phyloP scores from a whole-genome alignment of 2,888 invertebrate species.

The Lottia gigantea region DNA sequence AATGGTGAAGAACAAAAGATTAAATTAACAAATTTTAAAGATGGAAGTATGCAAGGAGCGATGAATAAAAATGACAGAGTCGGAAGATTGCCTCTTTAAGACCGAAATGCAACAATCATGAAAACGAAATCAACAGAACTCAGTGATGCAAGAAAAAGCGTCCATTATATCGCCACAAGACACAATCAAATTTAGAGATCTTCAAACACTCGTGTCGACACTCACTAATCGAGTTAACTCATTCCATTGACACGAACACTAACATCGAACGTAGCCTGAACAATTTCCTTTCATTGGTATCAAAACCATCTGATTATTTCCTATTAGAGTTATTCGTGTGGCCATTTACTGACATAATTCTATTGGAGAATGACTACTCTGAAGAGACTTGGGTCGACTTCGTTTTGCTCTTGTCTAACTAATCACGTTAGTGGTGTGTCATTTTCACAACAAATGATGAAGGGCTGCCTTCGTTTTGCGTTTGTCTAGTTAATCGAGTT shows the following conservation, averaged over 20 bases:
- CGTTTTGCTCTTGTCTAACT: not conserved
- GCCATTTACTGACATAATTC: constrained; percentile 4
- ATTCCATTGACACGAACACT: not conserved
- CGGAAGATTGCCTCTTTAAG: too few relatives aligned
- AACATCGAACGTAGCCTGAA: not conserved
- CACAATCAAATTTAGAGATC: constrained; percentile 7
- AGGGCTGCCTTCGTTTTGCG: not conserved
- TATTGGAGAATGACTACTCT: not conserved
- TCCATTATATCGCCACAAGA: constrained; percentile 3
- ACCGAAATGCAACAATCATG: not conserved
- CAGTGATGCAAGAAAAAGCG: not conserved
- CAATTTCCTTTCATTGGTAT: constrained; percentile 1
- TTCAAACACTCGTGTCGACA: constrained; percentile 8
- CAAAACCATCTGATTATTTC: not conserved
- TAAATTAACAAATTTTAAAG: too few relatives aligned
- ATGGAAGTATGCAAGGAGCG: too few relatives aligned
- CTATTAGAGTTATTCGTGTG: constrained; percentile 6
- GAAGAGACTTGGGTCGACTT: constrained; percentile 2
- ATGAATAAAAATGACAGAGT: too few relatives aligned
- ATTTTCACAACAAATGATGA: not conserved
- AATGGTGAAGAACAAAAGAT: too few relatives aligned
- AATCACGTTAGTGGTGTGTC: not conserved
- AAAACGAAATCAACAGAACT: not conserved
- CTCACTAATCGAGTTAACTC: not conserved
- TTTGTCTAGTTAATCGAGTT: not conserved